Base-by-base conservation (phyloP, 2,797 vertebrate species). In the Nyctibius grandis region DNA sequence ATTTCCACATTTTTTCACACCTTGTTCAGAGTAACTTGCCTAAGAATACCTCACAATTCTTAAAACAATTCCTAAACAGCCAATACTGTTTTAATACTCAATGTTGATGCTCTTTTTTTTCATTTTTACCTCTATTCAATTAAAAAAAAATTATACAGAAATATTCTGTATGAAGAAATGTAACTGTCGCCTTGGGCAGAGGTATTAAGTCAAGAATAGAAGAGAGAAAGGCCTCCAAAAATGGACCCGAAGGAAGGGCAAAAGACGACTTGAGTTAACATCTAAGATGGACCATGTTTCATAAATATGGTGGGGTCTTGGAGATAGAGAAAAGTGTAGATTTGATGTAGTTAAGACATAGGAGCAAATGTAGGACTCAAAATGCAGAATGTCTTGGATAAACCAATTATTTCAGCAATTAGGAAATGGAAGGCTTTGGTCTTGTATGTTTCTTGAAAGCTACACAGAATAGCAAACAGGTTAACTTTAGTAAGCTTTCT, bases 1-100 rank as follows among this genome's bases (percentile, higher is more conserved):
- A 78, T 90, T 95, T 91, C 65, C 51, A 85, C 21, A 60, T 91
- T 93, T 88, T 85, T 94, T 60, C 54, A 60, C 40, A 90, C 10
- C 29, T 85, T 92, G 13, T 82, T 79, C 36, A 57, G 64, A 85
- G 51, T 54, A 88, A 84, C 29, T 67, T 85, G 68, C 15, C 29
- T 85, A 57, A 83, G 28, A 91, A 67, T 54, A 77, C 20, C 16
- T 29, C 0, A 61, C 7, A 60, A 40, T 51, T 89, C 69, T n/a
- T 0, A 12, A 82, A 82, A 60, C 38, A 67, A 88, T 85, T 81
- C 48, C 36, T 89, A 51, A 95, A 44, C 15, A 65, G 44, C 1
- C n/a, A 51, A 23, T 77, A 64, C 26, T 34, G 38, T 86, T 73
- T 84, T 57, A 94, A 60, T 61, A 95, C 9, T 56, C 63, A 84